phyloP scores from a whole-genome alignment of 2,113 vertebrate genomes.

The Lanius ludovicianus region DNA sequence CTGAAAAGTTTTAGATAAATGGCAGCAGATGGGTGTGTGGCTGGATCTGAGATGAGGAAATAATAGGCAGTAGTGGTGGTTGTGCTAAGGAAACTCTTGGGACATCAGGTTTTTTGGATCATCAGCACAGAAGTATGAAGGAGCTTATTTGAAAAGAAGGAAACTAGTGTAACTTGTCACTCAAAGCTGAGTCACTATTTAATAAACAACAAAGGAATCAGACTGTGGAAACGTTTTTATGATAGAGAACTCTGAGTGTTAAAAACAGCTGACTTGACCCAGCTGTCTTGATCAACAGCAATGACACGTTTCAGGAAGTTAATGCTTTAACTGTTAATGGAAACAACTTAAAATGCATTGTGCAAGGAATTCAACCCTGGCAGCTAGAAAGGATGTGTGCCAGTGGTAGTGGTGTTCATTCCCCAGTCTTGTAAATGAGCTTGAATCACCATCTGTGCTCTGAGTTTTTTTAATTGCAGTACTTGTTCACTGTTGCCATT shows the following conservation, averaged over 20 bases:
- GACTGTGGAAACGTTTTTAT: background rate
- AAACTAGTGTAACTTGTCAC: background rate
- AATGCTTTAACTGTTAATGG: background rate
- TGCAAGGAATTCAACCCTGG: background rate
- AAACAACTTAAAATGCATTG: background rate
- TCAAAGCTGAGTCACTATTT: background rate
- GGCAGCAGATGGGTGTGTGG: accelerated
- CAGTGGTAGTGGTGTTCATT: background rate
- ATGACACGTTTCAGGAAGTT: accelerated
- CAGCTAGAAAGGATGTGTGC: background rate
- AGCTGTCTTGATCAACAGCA: background rate
- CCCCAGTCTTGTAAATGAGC: background rate
- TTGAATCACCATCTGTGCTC: background rate
- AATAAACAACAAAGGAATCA: background rate
- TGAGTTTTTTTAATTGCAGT: background rate
- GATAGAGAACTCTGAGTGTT: background rate
- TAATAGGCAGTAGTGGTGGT: background rate
- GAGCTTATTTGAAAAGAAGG: background rate
- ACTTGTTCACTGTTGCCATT: background rate
- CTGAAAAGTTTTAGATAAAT: background rate
- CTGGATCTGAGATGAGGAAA: background rate
- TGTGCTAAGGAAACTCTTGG: background rate
- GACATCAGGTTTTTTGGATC: background rate
- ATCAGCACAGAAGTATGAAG: background rate
- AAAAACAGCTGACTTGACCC: background rate